Base-by-base conservation (phyloP, 2,113 vertebrate species). In the Menidia beryllina region DNA sequence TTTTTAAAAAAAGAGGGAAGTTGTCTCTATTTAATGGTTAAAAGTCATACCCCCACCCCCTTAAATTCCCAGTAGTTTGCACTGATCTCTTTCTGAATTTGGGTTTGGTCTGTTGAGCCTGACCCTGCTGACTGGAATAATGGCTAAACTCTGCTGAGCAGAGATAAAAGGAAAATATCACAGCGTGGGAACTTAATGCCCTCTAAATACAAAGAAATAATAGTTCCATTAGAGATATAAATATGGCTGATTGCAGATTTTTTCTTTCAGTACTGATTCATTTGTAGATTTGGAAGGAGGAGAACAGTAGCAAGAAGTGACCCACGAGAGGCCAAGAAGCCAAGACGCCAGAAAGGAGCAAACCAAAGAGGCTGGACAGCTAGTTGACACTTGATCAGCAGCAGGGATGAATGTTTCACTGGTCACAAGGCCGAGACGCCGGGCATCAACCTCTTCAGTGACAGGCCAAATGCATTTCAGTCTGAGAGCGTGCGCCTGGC, bases 381-480 rank as follows among this genome's bases (percentile, higher is more conserved):
- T 48, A 55, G 38, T 38, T 84, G 89, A 86, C 57, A 90, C 77
- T 72, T 79, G 89, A 91, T 88, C 86, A 71, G 85, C 66, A 68
- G 67, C 38, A 30, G 62, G 74, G 52, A 92, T 90, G 47, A 91
- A 92, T 91, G 85, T 91, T 91, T 91, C 86, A 90, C 87, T 69
- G 65, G 52, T 81, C 76, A 62, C 52, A 60, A 34, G 78, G 50
- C 72, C 55, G 43, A 62, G 75, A 64, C 43, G 13, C 74, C 21
- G 56, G 54, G 45, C 58, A 53, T 24, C 70, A 36, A 24, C 77
- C 39, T 39, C 66, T 58, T 50, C 23, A 34, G 25, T 58, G 9
- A 30, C 67, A n/a, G 50, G 36, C 63, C 21, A 7, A 36, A 11
- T 17, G 34, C 47, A 20, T 68, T 27, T 69, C 54, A 51, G 4